Evolutionary conservation across 1,140 invertebrate species (phyloP).

Genomic region (Melanaphis sacchari): DNA sequence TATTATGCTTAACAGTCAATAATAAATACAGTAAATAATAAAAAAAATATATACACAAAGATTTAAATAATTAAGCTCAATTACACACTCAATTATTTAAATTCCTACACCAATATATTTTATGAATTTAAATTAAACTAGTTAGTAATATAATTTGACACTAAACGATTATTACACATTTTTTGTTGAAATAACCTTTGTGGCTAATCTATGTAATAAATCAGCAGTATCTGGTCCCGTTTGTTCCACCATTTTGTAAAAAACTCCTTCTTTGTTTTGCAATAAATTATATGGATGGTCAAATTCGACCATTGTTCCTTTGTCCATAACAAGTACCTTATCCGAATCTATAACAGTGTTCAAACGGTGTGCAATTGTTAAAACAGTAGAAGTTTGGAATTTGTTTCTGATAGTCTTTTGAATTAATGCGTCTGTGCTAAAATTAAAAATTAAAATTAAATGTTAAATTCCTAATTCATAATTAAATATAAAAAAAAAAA

Average conservation of each 20-base stretch:
- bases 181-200: slow-evolving; percentile 45
- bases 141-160: neutral
- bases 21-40: neutral
- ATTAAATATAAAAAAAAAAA: neutral
- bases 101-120: neutral
- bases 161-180: neutral
- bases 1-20: neutral
- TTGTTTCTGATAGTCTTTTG: slow-evolving; percentile 74
- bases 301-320: slow-evolving; percentile 67
- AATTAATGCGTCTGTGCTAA: slow-evolving; percentile 74
- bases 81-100: neutral
- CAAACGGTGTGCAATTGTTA: neutral
- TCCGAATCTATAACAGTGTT: neutral
- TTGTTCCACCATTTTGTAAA: slow-evolving; percentile 66
- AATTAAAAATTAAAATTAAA: neutral
- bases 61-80: neutral
- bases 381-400: slow-evolving; percentile 74
- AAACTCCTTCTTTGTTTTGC: slow-evolving; percentile 64
- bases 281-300: slow-evolving; percentile 70
- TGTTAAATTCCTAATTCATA: neutral
- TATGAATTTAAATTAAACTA: neutral
- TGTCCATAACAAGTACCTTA: slow-evolving; percentile 75
- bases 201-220: slow-evolving; percentile 58
- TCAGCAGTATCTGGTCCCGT: slow-evolving; percentile 63
- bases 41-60: neutral